Evolutionary conservation across 2,113 vertebrate genomes (phyloP), one percentile per base, ranked within the genome.

Genomic region (Cinclus cinclus): DNA sequence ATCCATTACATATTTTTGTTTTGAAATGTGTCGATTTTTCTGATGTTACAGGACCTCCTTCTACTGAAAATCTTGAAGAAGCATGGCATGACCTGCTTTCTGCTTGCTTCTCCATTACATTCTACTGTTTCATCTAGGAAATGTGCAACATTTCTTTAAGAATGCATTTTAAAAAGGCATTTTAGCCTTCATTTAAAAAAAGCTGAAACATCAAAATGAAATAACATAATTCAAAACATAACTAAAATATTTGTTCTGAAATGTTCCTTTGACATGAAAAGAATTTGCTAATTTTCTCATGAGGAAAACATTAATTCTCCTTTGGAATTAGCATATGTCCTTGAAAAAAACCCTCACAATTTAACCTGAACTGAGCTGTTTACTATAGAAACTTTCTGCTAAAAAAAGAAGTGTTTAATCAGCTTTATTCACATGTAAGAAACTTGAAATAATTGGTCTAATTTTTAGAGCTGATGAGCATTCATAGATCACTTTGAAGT

Each of bases 201-300:
- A 78, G 49, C 80, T 91, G 77, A 95, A 87, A 78, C 69, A 89
- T 89, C 86, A 96, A 91, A 92, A 94, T 56, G 31, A 96, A 95
- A 94, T 92, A 95, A 92, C 83, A 92, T 96, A 94, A 97, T 94
- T 92, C 76, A 96, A 95, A 96, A 96, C 89, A 96, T 90, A 94
- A 95, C 86, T 92, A 92, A 95, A 92, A 89, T 97, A 96, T 95
- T 95, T 97, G 89, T 96, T 95, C 94, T 91, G 89, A 97, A 96
- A 91, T 96, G 71, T 89, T 94, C 76, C 60, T 92, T 94, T 94
- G 92, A 97, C 92, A 95, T 97, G 92, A 96, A 95, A 96, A 95
- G 87, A 87, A 91, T 93, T 92, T 94, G 60, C 85, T 95, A 84
- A 91, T 95, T 93, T 95, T 92, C 94, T 93, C 73, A 13, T 64